Evolutionary conservation across 2,797 vertebrate species (phyloP), one percentile per base, ranked within the genome.

Genomic region (Muscicapa comitata): DNA sequence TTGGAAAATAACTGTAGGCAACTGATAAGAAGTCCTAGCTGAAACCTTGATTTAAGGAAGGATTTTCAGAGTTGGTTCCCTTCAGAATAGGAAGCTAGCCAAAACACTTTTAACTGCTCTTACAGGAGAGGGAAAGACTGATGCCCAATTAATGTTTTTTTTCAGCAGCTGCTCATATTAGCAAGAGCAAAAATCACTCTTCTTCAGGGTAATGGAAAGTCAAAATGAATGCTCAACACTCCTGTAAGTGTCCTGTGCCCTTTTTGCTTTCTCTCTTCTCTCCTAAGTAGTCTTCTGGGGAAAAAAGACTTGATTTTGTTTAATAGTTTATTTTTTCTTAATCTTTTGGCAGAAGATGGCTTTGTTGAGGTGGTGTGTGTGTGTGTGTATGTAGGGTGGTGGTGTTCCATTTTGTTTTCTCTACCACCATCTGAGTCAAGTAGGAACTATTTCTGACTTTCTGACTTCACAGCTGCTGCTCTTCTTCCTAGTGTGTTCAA

Each of bases 191-290:
- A 73, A 80, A 31, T 50, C 8, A 33, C 29, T 38, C 15, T 55
- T 65, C 17, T 61, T 59, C 35, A 58, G 53, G 31, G 37, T 47
- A 37, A 47, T 20, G 26, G n/a, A 67, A 83, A 26, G 23, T 55
- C 55, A 51, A 74, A 93, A 77, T n/a, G 58, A 84, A 65, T 35
- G 21, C 13, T 82, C 18, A 50, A 2, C 8, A 4, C 7, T 79
- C 54, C 47, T 70, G 2, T 33, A 57, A 53, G 47, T 79, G 65
- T 20, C 42, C 26, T 0, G 0, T 40, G n/a, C 4, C 13, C 16
- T 21, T 37, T 3, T 19, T 40, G 17, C 31, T 57, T 92, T 63
- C 29, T 63, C 11, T 66, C 18, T 42, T 79, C 48, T 62, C 20
- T 42, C 6, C 29, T 47, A 70, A 58, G 17, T 54, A 29, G 5